Evolutionary conservation across 2,113 vertebrate genomes (phyloP), one percentile per base, ranked within the genome.

Genomic region (Microtus richardsoni): DNA sequence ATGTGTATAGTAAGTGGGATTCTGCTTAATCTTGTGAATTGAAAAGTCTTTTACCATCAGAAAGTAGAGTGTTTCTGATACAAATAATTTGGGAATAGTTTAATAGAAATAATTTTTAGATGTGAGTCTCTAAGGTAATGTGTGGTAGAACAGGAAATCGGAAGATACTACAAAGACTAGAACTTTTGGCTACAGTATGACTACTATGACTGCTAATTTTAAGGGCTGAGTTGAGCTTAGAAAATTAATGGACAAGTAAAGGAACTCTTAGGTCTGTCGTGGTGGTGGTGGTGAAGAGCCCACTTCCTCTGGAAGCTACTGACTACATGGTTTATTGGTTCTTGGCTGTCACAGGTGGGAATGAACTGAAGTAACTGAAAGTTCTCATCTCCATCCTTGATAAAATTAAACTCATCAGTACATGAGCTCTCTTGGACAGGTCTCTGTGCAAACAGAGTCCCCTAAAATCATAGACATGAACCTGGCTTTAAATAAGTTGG

Each of bases 11-110:
- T 62, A 87, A 88, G 33, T 87, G 54, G 22, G 26, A 90, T 92
- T 94, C 41, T 54, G 28, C 26, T 88, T 93, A 82, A 89, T 93
- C 24, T 41, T 78, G 1, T 21, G 82, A 89, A 89, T 90, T 91
- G 7, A 36, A 74, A 95, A 92, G 21, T 49, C 33, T 66, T n/a
- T 47, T 83, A 3, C 39, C n/a, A 79, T 70, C 30, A 64, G 71
- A 96, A 85, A 75, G 33, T 39, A 64, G 68, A 75, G 39, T 91
- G 73, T 89, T 91, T 79, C 6, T 88, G 28, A 44, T 44, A 2
- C 54, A 41, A 54, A 41, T 30, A 71, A 39, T 39, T 60, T 92
- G 66, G 28, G 30, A 68, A 33, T 33, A 68, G 30, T 68, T 79
- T 80, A 36, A 54, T 44, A 2, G 64, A 52, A 54, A 44, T 44